Evolutionary conservation across 2,113 vertebrate species (phyloP).

Genomic region (Elephantulus edwardii): DNA sequence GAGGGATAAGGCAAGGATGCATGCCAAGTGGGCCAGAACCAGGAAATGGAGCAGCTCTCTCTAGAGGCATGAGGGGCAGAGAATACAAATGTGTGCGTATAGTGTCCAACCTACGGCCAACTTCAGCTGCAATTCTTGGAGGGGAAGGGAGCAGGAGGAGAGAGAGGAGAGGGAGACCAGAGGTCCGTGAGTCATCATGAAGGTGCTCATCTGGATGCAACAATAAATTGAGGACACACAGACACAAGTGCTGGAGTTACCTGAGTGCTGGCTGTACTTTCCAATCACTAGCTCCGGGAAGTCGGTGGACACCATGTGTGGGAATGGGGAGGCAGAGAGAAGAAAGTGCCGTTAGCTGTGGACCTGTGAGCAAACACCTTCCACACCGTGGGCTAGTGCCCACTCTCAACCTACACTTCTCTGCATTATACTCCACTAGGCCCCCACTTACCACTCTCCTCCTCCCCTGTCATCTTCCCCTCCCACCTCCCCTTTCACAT

Average conservation of each 20-base stretch:
- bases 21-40: background rate
- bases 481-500: background rate
- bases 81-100: constrained; percentile 54
- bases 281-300: constrained; percentile 91
- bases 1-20: background rate
- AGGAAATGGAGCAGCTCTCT: background rate
- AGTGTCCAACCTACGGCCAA: constrained; percentile 81
- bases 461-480: no score
- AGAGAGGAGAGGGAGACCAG: constrained; percentile 55
- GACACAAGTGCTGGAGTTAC: constrained; percentile 76
- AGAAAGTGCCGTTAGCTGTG: constrained; percentile 42
- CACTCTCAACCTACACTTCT: no score
- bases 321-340: background rate
- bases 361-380: background rate
- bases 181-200: constrained; percentile 29
- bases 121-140: constrained; percentile 79
- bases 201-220: rapidly evolving
- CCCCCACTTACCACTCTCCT: background rate
- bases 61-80: constrained; percentile 21
- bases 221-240: rapidly evolving
- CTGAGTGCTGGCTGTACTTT: constrained; percentile 96
- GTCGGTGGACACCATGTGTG: background rate
- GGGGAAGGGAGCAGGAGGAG: background rate
- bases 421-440: background rate
- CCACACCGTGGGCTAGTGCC: background rate